Conservation (phyloP, 2,888 invertebrate genomes). For the Chloroclystis v-ata region DNA sequence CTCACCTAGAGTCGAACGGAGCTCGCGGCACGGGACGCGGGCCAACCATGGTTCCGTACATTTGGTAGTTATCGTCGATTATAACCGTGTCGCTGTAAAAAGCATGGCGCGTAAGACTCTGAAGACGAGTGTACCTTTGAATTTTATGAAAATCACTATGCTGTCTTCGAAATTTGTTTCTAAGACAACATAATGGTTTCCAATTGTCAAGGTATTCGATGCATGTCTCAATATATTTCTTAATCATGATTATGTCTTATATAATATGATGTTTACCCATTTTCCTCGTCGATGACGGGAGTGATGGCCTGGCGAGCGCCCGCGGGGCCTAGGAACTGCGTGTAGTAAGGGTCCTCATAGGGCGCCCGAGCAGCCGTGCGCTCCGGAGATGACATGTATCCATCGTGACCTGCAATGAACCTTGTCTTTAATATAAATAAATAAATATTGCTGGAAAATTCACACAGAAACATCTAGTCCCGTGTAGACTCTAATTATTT, state of each 20-base stretch:
- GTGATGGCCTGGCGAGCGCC: constrained; percentile 84
- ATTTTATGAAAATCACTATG: too few species aligned
- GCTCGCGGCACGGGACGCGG: constrained; percentile 67
- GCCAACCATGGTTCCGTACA: constrained; percentile 58
- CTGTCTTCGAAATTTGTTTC: too few species aligned
- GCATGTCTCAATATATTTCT: too few species aligned
- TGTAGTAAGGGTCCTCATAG: constrained; percentile 93
- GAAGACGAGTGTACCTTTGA: too few species aligned
- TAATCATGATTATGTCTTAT: too few species aligned
- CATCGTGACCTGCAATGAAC: constrained; percentile 62
- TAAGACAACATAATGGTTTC: too few species aligned
- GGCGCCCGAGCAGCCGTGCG: constrained; percentile 83
- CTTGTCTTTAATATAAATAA: too few species aligned
- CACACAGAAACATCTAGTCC: too few species aligned
- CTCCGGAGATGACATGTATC: constrained; percentile 93
- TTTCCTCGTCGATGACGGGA: constrained; percentile 94
- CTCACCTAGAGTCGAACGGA: constrained; percentile 63
- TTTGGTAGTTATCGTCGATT: constrained; percentile 62
- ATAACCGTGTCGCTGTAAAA: constrained; percentile 57
- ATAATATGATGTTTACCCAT: constrained; percentile 74
- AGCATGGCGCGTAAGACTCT: too few species aligned
- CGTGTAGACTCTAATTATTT: too few species aligned
- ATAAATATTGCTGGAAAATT: too few species aligned
- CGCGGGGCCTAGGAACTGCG: constrained; percentile 84
- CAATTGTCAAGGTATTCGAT: too few species aligned